Evolutionary conservation across 2,113 vertebrate genomes (phyloP), one percentile per base, ranked within the genome.

Genomic region (Carassius carassius): DNA sequence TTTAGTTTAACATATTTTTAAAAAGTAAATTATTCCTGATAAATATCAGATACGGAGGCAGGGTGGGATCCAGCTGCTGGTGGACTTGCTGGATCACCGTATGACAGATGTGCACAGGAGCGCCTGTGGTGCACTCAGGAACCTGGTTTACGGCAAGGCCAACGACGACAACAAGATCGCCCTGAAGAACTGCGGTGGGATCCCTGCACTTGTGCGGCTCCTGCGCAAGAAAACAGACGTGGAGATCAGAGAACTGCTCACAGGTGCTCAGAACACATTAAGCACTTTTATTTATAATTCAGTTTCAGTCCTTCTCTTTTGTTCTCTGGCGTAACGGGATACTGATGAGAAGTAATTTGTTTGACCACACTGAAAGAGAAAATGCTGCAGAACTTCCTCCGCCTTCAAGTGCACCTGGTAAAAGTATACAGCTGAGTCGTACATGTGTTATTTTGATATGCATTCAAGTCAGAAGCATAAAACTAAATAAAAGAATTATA

Each of bases 121-220:
- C 89, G 97, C 98, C 90, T 99, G 98, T 54, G 98, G 98, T 63
- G 98, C 98, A 29, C 91, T 99, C 91, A 95, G 98, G 82, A 99
- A 99, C 91, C 89, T 99, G 91, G 98, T 99, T 0, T 99, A 99
- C 13, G 98, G 98, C 82, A 99, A 99, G 77, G 98, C 96, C 88
- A 99, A 99, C 0, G 98, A 99, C 0, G 98, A 99, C 91, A 99
- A 99, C 94, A 99, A 99, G 94, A 98, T 99, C 5, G 95, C 98
- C 85, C 94, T 99, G 91, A 99, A 99, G 91, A 99, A 98, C 94
- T 99, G 97, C 44, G 98, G 97, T 0, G 98, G 98, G 44, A 99
- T 99, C 82, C 98, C 98, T 0, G 97, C 97, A 7, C 93, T 99
- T 89, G 98, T 99, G 85, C 95, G 98, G 72, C 93, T 99, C 81